Percentiles rank a stretch among this genome's conserved stretches.
These are phyloP conservation scores for Paracentrotus lividus DNA, from an alignment of 53 echinoderm and acorn worm genomes.

Conservation along the genomic window DNA sequence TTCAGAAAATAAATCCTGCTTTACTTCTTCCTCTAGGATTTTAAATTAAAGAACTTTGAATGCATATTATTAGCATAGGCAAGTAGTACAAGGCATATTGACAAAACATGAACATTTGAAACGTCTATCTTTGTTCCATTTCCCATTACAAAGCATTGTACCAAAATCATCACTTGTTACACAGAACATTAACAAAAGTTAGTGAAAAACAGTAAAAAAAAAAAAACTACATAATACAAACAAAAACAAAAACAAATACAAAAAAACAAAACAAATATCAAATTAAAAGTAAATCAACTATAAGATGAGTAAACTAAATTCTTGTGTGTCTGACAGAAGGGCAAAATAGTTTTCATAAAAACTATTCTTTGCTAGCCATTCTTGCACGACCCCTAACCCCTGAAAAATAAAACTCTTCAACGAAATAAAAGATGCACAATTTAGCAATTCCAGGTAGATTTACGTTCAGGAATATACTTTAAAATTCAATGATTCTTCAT, in stretches of 20 bases:
- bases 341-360: too few species aligned
- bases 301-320: background rate
- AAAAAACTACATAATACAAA: background rate
- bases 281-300: background rate
- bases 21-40: too few species aligned
- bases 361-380: too few species aligned
- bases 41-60: background rate
- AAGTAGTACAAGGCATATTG: slow-evolving; percentile 52
- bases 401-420: too few species aligned
- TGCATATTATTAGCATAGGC: background rate
- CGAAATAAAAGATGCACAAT: too few species aligned
- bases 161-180: background rate
- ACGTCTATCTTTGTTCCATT: background rate
- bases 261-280: background rate
- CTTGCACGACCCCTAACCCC: too few species aligned
- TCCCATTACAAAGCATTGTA: background rate
- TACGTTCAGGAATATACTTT: too few species aligned
- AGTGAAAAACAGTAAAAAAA: background rate
- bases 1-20: too few species aligned
- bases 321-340: too few species aligned
- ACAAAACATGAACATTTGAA: background rate
- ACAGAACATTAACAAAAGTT: background rate
- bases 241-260: background rate
- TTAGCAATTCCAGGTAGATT: too few species aligned
- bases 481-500: too few species aligned